Percentiles rank a stretch among this genome's conserved stretches.
Conservation (phyloP, 2,113 vertebrate genomes). For the Hyaena hyaena region DNA sequence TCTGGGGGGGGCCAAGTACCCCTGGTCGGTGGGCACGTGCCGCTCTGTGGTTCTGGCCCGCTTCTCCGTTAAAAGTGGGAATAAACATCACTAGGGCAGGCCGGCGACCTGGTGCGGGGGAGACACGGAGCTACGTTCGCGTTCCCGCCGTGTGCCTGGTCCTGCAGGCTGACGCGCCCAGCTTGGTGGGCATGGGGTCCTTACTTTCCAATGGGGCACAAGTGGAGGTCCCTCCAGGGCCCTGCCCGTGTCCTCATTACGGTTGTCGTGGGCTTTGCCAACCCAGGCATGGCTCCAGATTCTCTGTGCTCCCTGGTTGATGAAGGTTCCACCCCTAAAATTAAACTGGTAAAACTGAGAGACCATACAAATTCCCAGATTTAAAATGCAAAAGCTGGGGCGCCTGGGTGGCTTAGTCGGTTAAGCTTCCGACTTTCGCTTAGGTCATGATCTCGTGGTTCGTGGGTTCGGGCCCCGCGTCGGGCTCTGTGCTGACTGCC, state of each 20-base stretch:
- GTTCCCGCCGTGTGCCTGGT: not conserved
- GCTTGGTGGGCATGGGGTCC: rapidly evolving
- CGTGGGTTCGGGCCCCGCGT: too few relatives aligned
- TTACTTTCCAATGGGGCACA: not conserved
- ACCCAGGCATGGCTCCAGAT: not conserved
- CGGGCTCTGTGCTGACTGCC: too few relatives aligned
- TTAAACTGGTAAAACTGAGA: not conserved
- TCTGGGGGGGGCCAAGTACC: rapidly evolving
- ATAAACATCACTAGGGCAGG: not conserved
- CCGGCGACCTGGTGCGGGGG: too few relatives aligned
- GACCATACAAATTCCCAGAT: not conserved
- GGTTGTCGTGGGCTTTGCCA: not conserved
- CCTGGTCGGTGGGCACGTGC: rapidly evolving
- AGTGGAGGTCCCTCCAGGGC: rapidly evolving
- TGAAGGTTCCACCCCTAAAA: not conserved
- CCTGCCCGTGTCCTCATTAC: not conserved
- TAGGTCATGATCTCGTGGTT: too few relatives aligned
- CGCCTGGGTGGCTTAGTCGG: too few relatives aligned
- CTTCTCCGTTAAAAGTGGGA: too few relatives aligned
- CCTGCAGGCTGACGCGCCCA: too few relatives aligned
- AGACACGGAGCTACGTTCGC: not conserved
- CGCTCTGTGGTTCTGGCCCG: not conserved
- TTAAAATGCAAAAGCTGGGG: not conserved
- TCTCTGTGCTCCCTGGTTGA: not conserved
- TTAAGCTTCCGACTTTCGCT: too few relatives aligned